Evolutionary conservation across 2,797 vertebrate species (phyloP), one percentile per base, ranked within the genome.

Genomic region (Toxotes lorentzi): DNA sequence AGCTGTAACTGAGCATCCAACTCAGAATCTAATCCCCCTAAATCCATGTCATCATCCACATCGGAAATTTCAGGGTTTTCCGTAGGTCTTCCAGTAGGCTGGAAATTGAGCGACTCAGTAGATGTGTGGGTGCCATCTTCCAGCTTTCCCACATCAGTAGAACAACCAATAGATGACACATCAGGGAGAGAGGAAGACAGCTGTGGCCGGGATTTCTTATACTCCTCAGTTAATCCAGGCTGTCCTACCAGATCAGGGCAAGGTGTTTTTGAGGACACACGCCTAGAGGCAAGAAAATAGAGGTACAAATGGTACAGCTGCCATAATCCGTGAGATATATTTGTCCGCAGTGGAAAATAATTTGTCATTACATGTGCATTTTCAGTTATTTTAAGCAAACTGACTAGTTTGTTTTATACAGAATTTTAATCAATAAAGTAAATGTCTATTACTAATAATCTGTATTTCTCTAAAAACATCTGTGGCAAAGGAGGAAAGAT

Each of bases 141-240:
- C 32, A 68, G 51, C 23, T 41, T 48, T 71, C 19, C 71, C 21
- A 5, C 23, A 2, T 84, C 86, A 41, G 43, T 24, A 5, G 81
- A 70, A 21, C 19, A 56, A 48, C 83, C 82, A 13, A 93, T 79
- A 5, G 93, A 92, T 0, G 95, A 96, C 61, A 95, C 91, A 9
- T 96, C 95, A 1, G 95, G 95, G 34, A 95, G 92, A 53, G 93
- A 95, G 54, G 91, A 93, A 65, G 82, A 93, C 19, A 90, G 85
- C 54, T 92, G 87, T 60, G 86, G 51, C 14, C 60, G 78, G 56
- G 80, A 77, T 59, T 88, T 92, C 51, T 74, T 84, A 62, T 27
- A 78, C 35, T 17, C 70, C 48, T 85, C 80, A 1, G 56, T 79
- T 63, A 85, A 76, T 73, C 67, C 77, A 65, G 91, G 88, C 47